Evolutionary conservation across 2,797 vertebrate genomes (phyloP), one percentile per base, ranked within the genome.

Genomic region (Chromis chromis): DNA sequence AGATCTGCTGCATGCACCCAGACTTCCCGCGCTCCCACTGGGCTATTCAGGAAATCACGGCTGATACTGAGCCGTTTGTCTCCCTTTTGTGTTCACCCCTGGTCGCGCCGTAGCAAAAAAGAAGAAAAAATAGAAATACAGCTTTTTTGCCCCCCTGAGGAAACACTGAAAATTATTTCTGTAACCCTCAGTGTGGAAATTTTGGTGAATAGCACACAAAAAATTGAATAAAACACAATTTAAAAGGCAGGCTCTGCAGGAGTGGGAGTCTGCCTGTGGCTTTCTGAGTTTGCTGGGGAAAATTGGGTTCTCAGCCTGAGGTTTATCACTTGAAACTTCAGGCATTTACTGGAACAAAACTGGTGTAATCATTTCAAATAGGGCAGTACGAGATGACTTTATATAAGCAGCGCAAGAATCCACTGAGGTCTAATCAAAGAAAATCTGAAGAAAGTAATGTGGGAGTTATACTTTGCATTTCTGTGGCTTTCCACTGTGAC

Each of bases 1-100:
- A 71, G 83, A 88, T 93, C 87, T 75, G 86, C 87, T 69, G 87
- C 81, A 81, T 81, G 85, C 86, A 66, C 82, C 78, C 86, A 65
- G 65, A 88, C 91, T 93, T 90, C 86, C 90, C 66, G 78, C 62
- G 19, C 83, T 88, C 93, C 92, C 89, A 84, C 92, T 91, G 92
- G 85, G 91, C 93, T 92, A 92, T 93, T 92, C 92, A 92, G 84
- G 86, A 94, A 93, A 94, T 93, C 90, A 88, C 61, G 75, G 84
- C 86, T 86, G 90, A 93, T 91, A 90, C 90, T 50, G 79, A 94
- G 91, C 87, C 69, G 82, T 90, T 93, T 91, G 88, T 93, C 92
- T 93, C 89, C 85, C 86, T 86, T 87, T 90, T 90, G 86, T 85
- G 70, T 84, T 87, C 82, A 81, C 83, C 77, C 70, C 78, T 57